These are phyloP conservation scores for Alces alces DNA, from an alignment of 2,113 vertebrate genomes.

Conservation along the genomic window DNA sequence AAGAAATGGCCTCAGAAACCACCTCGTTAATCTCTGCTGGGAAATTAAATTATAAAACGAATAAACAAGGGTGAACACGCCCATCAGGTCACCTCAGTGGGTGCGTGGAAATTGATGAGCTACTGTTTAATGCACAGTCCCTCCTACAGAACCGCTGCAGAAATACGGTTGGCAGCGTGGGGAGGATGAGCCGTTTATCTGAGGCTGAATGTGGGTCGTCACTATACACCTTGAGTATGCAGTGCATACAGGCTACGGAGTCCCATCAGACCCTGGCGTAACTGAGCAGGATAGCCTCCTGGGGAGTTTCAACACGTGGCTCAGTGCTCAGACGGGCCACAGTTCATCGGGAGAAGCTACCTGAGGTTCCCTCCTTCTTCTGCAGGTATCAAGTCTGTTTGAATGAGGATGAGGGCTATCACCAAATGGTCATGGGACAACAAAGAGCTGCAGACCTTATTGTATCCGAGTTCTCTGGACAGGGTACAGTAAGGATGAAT, in stretches of 20 bases:
- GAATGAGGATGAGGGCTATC: neutral
- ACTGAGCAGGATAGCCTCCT: neutral
- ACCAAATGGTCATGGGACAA: accelerated
- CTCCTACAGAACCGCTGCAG: neutral
- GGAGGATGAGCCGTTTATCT: neutral
- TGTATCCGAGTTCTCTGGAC: neutral
- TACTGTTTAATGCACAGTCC: accelerated
- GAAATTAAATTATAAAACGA: slow-evolving; percentile 20
- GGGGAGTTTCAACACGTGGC: no score
- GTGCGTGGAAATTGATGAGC: neutral
- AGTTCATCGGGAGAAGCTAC: neutral
- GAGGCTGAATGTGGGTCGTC: neutral
- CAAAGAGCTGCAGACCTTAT: neutral
- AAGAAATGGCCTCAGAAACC: neutral
- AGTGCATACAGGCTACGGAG: accelerated
- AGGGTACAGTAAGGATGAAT: neutral
- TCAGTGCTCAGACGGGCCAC: neutral
- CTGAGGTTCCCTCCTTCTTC: neutral
- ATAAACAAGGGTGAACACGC: neutral
- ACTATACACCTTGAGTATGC: accelerated
- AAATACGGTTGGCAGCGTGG: neutral
- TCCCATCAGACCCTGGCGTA: accelerated
- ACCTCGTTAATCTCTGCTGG: neutral
- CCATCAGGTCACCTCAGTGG: neutral
- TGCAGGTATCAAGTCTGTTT: neutral